These are phyloP conservation scores for Eulemur mongoz DNA, from an alignment of 2,797 vertebrate genomes.

Conservation along the genomic window DNA sequence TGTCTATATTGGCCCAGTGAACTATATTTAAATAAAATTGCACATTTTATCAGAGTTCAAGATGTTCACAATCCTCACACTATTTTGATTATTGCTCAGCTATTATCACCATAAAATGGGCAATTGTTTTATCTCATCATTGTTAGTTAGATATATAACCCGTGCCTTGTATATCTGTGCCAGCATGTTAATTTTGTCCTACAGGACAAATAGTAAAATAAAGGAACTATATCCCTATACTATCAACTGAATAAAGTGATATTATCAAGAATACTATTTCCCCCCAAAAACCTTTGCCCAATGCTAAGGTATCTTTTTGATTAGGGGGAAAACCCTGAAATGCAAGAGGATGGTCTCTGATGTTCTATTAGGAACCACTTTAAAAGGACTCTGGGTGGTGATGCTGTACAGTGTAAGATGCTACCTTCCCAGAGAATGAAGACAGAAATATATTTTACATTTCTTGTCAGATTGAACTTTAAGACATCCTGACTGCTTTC, in stretches of 20 bases:
- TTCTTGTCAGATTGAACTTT: slow-evolving; percentile 88
- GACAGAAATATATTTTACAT: slow-evolving; percentile 85
- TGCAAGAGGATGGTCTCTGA: not conserved
- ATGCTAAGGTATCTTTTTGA: not conserved
- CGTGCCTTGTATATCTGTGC: not conserved
- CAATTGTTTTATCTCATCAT: not conserved
- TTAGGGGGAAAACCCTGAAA: not conserved
- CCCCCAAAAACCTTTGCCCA: not conserved
- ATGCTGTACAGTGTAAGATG: slow-evolving; percentile 51
- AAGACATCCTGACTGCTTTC: slow-evolving; percentile 83
- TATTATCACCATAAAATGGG: not conserved
- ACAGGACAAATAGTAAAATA: not conserved
- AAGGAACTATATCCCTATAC: fast-evolving
- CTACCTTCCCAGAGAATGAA: slow-evolving; percentile 76
- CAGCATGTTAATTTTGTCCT: slow-evolving; percentile 12
- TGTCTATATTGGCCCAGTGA: not conserved
- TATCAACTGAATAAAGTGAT: not conserved
- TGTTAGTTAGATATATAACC: not conserved
- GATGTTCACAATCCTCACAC: not conserved
- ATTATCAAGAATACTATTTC: not conserved
- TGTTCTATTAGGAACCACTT: slow-evolving; percentile 29
- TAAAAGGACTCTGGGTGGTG: slow-evolving; percentile 55
- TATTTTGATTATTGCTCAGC: slow-evolving; percentile 23
- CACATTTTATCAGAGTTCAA: not conserved
- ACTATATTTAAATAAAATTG: not conserved